Evolutionary conservation across 1,140 invertebrate genomes (phyloP).

Genomic region (Zaprionus gabonicus): DNA sequence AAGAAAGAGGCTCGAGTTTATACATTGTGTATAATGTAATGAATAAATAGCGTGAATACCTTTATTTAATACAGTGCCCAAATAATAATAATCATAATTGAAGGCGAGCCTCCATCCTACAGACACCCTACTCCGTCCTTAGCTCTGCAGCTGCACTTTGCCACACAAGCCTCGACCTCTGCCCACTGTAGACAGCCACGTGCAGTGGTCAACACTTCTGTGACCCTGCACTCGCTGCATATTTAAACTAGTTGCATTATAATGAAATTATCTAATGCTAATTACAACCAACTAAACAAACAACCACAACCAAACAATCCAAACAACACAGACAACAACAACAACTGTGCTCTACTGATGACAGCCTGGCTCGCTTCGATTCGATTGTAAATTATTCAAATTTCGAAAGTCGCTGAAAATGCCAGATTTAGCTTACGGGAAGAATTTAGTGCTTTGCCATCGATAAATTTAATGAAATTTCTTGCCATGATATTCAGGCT

Average conservation of each 20-base stretch:
- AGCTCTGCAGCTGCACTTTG: background rate
- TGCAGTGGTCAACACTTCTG: constrained; percentile 4
- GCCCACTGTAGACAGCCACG: background rate
- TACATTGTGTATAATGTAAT: too few relatives aligned
- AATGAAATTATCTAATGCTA: constrained; percentile 73
- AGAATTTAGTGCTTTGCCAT: constrained; percentile 44
- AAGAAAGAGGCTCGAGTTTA: too few relatives aligned
- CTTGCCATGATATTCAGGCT: constrained; percentile 10
- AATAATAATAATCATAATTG: too few relatives aligned
- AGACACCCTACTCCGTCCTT: background rate
- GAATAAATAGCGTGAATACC: too few relatives aligned
- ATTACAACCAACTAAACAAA: constrained; percentile 60
- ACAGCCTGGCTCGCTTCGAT: constrained; percentile 20
- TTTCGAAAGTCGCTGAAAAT: constrained; percentile 29
- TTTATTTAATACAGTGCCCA: too few relatives aligned
- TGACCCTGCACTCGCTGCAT: constrained; percentile 48
- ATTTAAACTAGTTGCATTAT: constrained; percentile 73
- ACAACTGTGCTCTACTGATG: constrained; percentile 12
- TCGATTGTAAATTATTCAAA: constrained; percentile 48
- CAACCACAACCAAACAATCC: constrained; percentile 25
- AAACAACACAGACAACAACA: constrained; percentile 23
- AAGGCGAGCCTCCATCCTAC: too few relatives aligned
- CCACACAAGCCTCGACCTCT: background rate
- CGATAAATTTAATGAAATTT: constrained; percentile 78
- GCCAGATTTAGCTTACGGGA: constrained; percentile 22